A percentile compares a stretch with the other conserved stretches of the same genome.
Conservation (phyloP, 2,888 invertebrate species). For the Seira musarum region DNA sequence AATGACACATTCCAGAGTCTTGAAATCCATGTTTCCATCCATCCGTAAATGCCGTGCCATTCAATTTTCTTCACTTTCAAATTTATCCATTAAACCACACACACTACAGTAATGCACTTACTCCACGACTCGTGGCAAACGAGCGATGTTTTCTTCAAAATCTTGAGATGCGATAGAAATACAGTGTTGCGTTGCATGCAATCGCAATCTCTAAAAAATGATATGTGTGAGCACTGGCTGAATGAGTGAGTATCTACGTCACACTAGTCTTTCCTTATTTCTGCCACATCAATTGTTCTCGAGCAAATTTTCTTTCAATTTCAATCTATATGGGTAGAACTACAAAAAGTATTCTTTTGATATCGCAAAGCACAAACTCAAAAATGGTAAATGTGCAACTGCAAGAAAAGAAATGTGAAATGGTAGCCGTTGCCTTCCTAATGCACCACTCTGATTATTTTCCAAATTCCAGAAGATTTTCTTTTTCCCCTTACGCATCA, state of each 20-base stretch:
- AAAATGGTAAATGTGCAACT: neutral
- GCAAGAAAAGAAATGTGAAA: neutral
- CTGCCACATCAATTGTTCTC: neutral
- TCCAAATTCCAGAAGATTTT: too few relatives aligned
- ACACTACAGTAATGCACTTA: slow-evolving; percentile 17
- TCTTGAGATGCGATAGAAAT: neutral
- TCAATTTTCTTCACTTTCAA: slow-evolving; percentile 61
- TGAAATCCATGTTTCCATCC: slow-evolving; percentile 66
- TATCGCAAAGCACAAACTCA: too few relatives aligned
- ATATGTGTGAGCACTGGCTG: neutral
- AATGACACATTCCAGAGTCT: slow-evolving; percentile 69
- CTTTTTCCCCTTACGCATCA: neutral
- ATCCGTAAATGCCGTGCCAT: slow-evolving; percentile 66
- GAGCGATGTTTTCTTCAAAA: too few relatives aligned
- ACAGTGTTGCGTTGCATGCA: neutral
- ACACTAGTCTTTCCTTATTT: neutral
- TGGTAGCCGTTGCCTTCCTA: too few relatives aligned
- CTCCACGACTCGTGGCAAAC: too few relatives aligned
- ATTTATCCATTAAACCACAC: slow-evolving; percentile 45
- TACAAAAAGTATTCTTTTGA: too few relatives aligned
- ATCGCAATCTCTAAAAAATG: neutral
- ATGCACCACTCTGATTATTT: too few relatives aligned
- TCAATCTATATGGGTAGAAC: neutral
- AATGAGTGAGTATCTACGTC: neutral
- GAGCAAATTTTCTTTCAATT: neutral